Conservation (phyloP, 2,113 vertebrate species). For the Pedetes capensis region DNA sequence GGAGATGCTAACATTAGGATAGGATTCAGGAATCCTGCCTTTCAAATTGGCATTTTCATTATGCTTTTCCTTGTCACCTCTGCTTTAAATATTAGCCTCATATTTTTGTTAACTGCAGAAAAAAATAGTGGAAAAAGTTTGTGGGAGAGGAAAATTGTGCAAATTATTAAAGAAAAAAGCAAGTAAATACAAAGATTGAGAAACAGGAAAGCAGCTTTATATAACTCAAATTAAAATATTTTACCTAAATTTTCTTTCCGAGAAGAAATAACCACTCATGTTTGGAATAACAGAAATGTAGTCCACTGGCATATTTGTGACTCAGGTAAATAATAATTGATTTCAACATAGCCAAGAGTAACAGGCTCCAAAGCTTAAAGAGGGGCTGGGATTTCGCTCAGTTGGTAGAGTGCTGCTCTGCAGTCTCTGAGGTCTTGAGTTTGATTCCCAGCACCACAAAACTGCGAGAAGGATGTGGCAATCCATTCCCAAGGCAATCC, state of each 20-base stretch:
- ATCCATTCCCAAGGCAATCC: no score
- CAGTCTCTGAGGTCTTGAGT: no score
- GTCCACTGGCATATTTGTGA: background rate
- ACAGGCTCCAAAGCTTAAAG: no score
- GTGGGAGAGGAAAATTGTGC: background rate
- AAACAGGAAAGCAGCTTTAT: background rate
- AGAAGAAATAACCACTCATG: background rate
- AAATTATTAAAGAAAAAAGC: background rate
- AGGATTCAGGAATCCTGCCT: background rate
- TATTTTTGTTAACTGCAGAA: background rate
- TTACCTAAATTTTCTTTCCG: background rate
- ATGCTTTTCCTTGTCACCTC: background rate
- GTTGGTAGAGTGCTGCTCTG: no score
- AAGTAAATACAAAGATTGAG: background rate
- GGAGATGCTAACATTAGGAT: background rate
- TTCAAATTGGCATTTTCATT: constrained; percentile 21
- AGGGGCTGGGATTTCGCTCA: no score
- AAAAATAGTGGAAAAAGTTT: background rate
- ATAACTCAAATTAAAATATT: constrained; percentile 1
- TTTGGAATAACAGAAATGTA: background rate
- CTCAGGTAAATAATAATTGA: background rate
- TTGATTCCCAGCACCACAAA: no score
- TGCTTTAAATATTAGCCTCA: constrained; percentile 18
- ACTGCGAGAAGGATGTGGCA: no score
- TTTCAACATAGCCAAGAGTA: background rate